Evolutionary conservation across 2,888 invertebrate genomes (phyloP), one percentile per base, ranked within the genome.

Genomic region (Caenorhabditis panamensis): DNA sequence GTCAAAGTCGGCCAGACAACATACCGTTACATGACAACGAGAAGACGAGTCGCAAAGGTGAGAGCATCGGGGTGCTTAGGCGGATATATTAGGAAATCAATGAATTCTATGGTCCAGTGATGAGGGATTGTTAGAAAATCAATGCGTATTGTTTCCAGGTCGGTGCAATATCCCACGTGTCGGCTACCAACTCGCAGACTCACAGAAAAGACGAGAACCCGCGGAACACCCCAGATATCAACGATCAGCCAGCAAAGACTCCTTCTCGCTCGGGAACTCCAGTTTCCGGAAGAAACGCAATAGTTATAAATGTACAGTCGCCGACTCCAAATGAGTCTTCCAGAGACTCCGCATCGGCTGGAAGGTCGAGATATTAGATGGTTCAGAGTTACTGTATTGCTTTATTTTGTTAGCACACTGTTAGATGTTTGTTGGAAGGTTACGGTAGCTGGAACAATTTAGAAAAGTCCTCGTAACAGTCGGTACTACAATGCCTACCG

Each of bases 1-100:
- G 85, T 75, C 8, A 63, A 75, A 63, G 20, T 47, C 2, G 84
- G 84, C 22, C 61, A 75, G 36, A 84, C 84, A 5, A 84, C 85
- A 1, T 85, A 85, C 64, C 82, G 71, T 31, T 84, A 63, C 44
- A 84, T 85, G 44, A 81, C 83, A 49, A 63, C 47, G 8, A 28
- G 61, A 20, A 36, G 37, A 24, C 37, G 79, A 36, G 26, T 31
- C 1, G 71, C 56, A 2, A 75, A 64, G 54, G 75, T 79, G 31
- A 66, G 51, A n/a, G n/a, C n/a, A n/a, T n/a, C n/a, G n/a, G 31
- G 5, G 31, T 31, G 31, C 9, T 31, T 4, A 31, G 31, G 31
- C 31, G 31, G 31, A 31, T 6, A 31, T 31, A 9, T 31, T 9
- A 9, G 31, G 31, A 31, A 31, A 31, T n/a, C n/a, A n/a, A n/a